phyloP scores from a whole-genome alignment of 2,888 invertebrate species.

The Steinernema hermaphroditum region DNA sequence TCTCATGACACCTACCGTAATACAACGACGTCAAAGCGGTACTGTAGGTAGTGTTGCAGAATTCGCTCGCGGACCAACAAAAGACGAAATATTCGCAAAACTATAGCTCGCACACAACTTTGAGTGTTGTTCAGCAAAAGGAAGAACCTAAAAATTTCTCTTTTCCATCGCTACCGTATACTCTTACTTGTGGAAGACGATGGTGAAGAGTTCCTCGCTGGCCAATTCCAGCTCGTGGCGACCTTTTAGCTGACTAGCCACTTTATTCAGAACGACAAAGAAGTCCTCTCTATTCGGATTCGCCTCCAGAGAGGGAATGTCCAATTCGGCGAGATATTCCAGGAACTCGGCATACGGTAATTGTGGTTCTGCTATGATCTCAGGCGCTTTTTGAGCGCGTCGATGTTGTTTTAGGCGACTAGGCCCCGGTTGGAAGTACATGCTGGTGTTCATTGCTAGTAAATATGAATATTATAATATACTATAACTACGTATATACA shows the following conservation, averaged over 20 bases:
- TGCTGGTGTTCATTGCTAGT: not conserved
- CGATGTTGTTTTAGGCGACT: constrained; percentile 1
- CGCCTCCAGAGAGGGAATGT: not conserved
- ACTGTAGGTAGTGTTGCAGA: constrained; percentile 9
- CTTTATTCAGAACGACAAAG: constrained; percentile 1
- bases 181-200: constrained; percentile 10
- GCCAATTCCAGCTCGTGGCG: not conserved
- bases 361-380: not conserved
- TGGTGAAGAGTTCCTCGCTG: constrained; percentile 2
- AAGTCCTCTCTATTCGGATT: not conserved
- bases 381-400: not conserved
- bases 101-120: constrained; percentile 9
- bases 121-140: constrained; percentile 10
- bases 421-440: constrained; percentile 3
- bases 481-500: too few species aligned
- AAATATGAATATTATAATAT: too few species aligned
- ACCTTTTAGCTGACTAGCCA: constrained; percentile 4
- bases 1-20: constrained; percentile 2
- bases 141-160: not conserved
- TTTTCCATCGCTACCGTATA: not conserved
- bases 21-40: constrained; percentile 4
- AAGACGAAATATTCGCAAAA: constrained; percentile 17
- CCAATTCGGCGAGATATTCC: not conserved
- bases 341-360: not conserved
- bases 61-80: not conserved